Conservation (phyloP, 2,888 invertebrate genomes). For the Automeris io region DNA sequence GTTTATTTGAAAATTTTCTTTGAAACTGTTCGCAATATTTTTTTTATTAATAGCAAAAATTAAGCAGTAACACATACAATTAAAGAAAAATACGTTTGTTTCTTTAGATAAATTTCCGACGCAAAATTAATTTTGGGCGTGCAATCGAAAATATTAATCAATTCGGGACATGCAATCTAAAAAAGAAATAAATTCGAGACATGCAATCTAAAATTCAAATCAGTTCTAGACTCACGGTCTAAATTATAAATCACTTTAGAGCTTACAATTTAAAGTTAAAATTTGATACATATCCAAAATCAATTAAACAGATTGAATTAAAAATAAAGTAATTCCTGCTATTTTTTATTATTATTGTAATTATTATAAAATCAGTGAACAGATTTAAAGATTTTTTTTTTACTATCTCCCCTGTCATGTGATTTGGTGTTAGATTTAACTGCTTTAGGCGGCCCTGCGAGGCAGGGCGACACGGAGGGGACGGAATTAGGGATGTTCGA, state of each 20-base stretch:
- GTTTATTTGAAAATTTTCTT: conserved; percentile 1
- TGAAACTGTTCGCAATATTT: background rate
- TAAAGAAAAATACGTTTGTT: background rate
- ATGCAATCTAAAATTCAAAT: too few species aligned
- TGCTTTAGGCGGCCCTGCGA: conserved; percentile 34
- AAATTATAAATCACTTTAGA: too few species aligned
- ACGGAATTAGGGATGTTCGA: background rate
- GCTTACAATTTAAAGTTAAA: too few species aligned
- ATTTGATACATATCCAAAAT: too few species aligned
- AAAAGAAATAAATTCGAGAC: too few species aligned
- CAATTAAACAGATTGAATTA: too few species aligned
- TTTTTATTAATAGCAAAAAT: too few species aligned
- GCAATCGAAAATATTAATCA: too few species aligned
- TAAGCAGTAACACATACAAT: background rate
- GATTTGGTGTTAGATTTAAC: conserved; percentile 29
- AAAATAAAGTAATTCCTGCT: too few species aligned
- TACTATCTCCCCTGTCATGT: conserved; percentile 21
- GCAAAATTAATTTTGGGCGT: background rate
- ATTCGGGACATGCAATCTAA: too few species aligned
- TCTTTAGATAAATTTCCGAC: too few species aligned
- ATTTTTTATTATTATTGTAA: background rate
- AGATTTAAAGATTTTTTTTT: conserved; percentile 10
- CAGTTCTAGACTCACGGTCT: too few species aligned
- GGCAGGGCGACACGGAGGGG: background rate
- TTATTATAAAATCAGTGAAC: conserved; percentile 12